Evolutionary conservation across 2,113 vertebrate species (phyloP).

Genomic region (Tyto alba): DNA sequence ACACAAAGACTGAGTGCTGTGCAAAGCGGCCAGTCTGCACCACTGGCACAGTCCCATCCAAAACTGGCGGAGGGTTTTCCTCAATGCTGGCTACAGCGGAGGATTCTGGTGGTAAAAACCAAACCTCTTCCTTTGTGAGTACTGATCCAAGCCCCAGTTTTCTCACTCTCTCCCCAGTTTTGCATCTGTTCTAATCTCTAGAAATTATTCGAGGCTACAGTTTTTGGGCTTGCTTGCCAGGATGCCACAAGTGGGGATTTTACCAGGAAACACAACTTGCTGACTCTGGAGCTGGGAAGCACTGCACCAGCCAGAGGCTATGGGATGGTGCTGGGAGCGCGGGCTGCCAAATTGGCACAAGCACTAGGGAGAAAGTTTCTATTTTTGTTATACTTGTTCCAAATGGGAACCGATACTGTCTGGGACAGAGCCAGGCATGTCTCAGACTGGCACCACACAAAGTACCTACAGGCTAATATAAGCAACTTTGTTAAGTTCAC

Average conservation of each 20-base stretch:
- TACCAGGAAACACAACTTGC: neutral
- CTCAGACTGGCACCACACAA: neutral
- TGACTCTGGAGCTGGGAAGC: neutral
- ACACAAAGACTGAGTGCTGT: fast-evolving
- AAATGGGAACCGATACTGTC: neutral
- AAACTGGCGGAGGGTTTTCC: neutral
- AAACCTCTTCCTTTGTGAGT: neutral
- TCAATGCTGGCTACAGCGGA: fast-evolving
- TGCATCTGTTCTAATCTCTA: neutral
- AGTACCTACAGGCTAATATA: neutral
- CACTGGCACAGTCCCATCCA: neutral
- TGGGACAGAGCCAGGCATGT: conserved; percentile 36
- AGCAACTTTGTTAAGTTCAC: neutral
- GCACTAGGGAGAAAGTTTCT: neutral
- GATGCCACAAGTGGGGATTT: neutral
- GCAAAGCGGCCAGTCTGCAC: neutral
- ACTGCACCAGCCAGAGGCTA: neutral
- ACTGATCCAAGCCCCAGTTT: neutral
- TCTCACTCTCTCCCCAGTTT: neutral
- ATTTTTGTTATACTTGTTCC: conserved; percentile 15
- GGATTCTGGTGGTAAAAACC: fast-evolving
- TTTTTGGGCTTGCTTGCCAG: neutral
- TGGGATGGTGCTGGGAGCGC: neutral
- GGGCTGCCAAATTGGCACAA: conserved; percentile 18
- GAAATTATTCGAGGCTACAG: neutral